phyloP scores from a whole-genome alignment of 2,888 invertebrate species.

The Chirona hameri region DNA sequence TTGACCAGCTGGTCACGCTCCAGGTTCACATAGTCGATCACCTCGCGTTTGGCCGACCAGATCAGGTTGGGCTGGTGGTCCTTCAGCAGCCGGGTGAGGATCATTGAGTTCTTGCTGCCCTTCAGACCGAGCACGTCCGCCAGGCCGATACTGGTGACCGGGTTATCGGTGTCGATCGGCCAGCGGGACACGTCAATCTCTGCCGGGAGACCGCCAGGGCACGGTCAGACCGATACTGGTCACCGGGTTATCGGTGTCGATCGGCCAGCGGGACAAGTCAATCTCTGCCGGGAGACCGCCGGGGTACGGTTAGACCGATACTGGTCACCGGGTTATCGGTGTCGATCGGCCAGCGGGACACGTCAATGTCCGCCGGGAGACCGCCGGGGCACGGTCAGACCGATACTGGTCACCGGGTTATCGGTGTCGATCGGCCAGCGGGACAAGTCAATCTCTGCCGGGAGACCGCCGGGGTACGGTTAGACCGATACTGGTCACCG shows the following conservation, averaged over 20 bases:
- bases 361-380: conserved; percentile 7
- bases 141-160: neutral
- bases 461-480: neutral
- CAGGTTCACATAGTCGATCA: conserved; percentile 44
- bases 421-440: conserved; percentile 25
- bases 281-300: neutral
- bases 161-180: conserved; percentile 1
- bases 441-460: conserved; percentile 2
- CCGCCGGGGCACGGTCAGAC: neutral
- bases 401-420: neutral
- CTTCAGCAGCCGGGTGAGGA: conserved; percentile 66
- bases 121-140: neutral
- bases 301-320: neutral
- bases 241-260: neutral
- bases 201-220: neutral
- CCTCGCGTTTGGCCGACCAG: conserved; percentile 81
- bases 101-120: conserved; percentile 25
- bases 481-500: neutral
- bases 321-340: neutral
- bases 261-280: conserved; percentile 24
- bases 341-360: conserved; percentile 23
- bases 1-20: conserved; percentile 66
- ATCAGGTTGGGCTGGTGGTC: conserved; percentile 79
- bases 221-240: neutral
- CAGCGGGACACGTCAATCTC: conserved; percentile 23